Conservation (phyloP, 2,888 invertebrate genomes). For the Cenopis cana region DNA sequence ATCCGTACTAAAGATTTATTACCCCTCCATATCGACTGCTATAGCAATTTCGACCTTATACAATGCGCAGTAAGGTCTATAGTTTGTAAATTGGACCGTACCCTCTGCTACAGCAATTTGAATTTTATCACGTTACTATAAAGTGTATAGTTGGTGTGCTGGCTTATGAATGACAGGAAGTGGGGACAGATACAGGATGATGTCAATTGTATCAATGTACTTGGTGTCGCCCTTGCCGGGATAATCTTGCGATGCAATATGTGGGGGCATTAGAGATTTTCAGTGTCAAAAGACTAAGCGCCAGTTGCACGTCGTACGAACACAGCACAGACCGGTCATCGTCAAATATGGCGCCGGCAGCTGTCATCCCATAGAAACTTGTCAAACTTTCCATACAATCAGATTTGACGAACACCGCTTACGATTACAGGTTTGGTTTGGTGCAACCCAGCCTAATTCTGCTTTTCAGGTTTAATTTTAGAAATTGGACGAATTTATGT, state of each 20-base stretch:
- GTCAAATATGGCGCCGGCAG: too few species aligned
- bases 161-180: conserved; percentile 63
- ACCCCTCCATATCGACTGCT: conserved; percentile 6
- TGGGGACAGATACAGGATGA: conserved; percentile 68
- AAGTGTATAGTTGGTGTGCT: background rate
- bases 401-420: too few species aligned
- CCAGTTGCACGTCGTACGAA: too few species aligned
- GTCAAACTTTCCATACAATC: too few species aligned
- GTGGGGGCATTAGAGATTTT: conserved; percentile 35
- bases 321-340: too few species aligned
- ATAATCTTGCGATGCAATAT: conserved; percentile 64
- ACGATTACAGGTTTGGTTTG: too few species aligned
- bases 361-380: too few species aligned
- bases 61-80: conserved; percentile 48
- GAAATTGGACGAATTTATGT: background rate
- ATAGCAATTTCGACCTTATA: conserved; percentile 48
- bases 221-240: conserved; percentile 68
- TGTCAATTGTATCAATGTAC: conserved; percentile 68
- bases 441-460: too few species aligned
- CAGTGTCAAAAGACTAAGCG: background rate
- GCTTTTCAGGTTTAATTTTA: background rate
- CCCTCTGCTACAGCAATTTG: background rate
- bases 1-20: conserved; percentile 36
- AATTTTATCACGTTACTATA: background rate
- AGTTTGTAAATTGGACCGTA: conserved; percentile 21